Base-by-base conservation (phyloP, 2,888 invertebrate species). In the Trissoscelio sp. region DNA sequence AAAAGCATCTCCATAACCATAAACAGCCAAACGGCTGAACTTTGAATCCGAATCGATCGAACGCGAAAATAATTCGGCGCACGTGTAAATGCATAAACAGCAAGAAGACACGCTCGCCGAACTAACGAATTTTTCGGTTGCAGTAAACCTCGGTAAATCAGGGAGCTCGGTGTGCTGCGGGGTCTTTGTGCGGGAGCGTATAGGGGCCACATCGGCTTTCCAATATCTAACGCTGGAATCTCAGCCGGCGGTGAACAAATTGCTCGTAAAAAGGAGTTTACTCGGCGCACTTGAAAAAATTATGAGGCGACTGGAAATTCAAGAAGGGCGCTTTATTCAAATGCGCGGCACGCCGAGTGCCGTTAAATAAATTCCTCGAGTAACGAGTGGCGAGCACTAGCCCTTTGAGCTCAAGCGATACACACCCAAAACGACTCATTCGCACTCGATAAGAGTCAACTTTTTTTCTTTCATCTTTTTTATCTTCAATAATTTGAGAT, bases 181-280 rank as follows among this genome's bases (percentile, higher is more conserved):
- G 51, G 80, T 48, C 74, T 75, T 58, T 75, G 64, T 70, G 51
- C 46, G 14, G 24, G 18, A 28, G 34, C 60, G 62, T 60, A 80
- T 75, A 75, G 58, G 60, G 66, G 70, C 75, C 81, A 72, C 75
- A 81, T 81, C 81, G 75, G 75, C 75, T 81, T 81, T 75, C 74
- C 80, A 80, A 80, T 80, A 80, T 80, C 80, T 75, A 80, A 75
- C 74, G 74, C 69, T 69, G 69, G 69, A 80, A 80, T 80, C 79
- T 74, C 79, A 70, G 73, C 39, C 73, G 18, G 57, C 55, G 74
- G 62, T 64, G 80, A 80, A 80, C 80, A 80, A 80, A 80, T 80
- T 80, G 80, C 64, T 80, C 80, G 75, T 80, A 80, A 80, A 80
- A 75, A 80, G 80, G 70, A 80, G 75, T 75, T 80, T 80, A 81